Conservation (phyloP, 2,888 invertebrate species). For the Polylopha cassiicola region DNA sequence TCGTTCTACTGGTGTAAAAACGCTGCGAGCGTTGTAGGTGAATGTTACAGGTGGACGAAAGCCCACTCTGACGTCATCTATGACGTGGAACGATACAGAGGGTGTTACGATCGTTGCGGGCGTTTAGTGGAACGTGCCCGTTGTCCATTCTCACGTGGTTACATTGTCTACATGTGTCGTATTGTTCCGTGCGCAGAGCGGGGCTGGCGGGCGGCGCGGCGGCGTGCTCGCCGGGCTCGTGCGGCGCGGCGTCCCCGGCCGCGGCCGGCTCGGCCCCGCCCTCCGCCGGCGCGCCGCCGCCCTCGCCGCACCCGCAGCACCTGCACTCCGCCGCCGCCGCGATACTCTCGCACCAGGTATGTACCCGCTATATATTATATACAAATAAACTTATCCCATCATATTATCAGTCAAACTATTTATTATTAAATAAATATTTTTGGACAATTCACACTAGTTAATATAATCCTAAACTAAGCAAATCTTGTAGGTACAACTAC, state of each 20-base stretch:
- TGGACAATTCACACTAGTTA: too few relatives aligned
- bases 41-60: too few relatives aligned
- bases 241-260: constrained; percentile 69
- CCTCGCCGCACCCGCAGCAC: constrained; percentile 51
- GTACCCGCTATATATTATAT: constrained; percentile 7
- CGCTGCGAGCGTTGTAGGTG: too few relatives aligned
- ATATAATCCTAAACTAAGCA: too few relatives aligned
- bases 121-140: too few relatives aligned
- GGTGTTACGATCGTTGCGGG: too few relatives aligned
- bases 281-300: constrained; percentile 61
- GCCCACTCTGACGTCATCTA: too few relatives aligned
- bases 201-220: constrained; percentile 30
- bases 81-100: too few relatives aligned
- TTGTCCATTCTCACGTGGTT: too few relatives aligned
- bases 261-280: constrained; percentile 59
- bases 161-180: background rate
- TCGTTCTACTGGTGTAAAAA: too few relatives aligned
- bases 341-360: constrained; percentile 46
- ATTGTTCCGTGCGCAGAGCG: constrained; percentile 22
- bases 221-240: constrained; percentile 63
- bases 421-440: background rate
- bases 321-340: constrained; percentile 30
- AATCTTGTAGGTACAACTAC: too few relatives aligned
- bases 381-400: background rate
- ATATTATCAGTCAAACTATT: background rate